Conservation (phyloP, 2,113 vertebrate genomes). For the Gymnocephalus cernua region DNA sequence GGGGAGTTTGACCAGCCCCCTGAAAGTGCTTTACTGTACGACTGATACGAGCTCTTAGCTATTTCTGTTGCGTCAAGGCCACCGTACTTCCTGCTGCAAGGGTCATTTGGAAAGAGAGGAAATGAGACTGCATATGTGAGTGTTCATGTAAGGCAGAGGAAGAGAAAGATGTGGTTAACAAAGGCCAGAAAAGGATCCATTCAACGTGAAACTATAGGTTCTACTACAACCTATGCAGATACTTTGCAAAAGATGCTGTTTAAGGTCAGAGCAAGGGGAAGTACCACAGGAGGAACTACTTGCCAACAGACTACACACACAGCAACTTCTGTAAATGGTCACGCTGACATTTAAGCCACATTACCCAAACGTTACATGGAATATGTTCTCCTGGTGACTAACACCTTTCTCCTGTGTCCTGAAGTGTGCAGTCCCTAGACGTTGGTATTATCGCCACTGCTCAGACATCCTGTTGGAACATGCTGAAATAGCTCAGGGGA, state of each 20-base stretch:
- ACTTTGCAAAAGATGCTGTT: not conserved
- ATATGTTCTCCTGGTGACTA: constrained; percentile 11
- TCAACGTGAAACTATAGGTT: not conserved
- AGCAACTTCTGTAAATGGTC: constrained; percentile 2
- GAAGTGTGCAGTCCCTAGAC: constrained; percentile 31
- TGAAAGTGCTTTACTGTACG: constrained; percentile 54
- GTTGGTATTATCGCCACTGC: constrained; percentile 38
- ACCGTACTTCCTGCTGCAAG: constrained; percentile 44
- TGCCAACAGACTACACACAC: not conserved
- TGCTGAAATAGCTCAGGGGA: constrained; percentile 32
- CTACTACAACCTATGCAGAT: not conserved
- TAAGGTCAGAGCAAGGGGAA: not conserved
- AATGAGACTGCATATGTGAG: not conserved
- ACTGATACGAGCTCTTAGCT: not conserved
- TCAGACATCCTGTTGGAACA: constrained; percentile 52
- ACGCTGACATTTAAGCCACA: not conserved
- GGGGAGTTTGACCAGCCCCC: not conserved
- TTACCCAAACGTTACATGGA: constrained; percentile 17
- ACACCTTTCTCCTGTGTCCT: constrained; percentile 19
- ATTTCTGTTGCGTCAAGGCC: constrained; percentile 40
- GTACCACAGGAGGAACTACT: constrained; percentile 16
- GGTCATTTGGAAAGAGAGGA: constrained; percentile 28
- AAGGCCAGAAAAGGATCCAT: not conserved
- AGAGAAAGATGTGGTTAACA: not conserved
- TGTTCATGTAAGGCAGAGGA: constrained; percentile 11